Evolutionary conservation across 2,113 vertebrate genomes (phyloP).

Genomic region (Platysteira castanea): DNA sequence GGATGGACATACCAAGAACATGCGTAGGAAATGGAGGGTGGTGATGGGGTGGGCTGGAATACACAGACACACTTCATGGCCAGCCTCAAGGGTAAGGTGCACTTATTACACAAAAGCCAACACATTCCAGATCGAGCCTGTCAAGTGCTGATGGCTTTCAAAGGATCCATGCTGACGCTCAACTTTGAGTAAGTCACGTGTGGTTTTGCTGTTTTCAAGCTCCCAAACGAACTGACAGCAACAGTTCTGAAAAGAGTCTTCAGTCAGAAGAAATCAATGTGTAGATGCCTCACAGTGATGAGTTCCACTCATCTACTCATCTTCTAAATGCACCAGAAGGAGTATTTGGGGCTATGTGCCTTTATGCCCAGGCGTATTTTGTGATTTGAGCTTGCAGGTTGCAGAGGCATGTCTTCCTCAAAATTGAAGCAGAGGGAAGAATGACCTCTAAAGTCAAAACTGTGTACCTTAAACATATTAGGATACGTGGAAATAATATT

Average conservation of each 20-base stretch:
- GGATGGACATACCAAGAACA: neutral
- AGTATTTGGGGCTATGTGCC: neutral
- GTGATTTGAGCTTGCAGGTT: neutral
- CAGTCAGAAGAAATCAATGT: neutral
- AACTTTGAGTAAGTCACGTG: neutral
- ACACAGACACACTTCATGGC: neutral
- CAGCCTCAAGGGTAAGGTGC: neutral
- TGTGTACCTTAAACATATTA: neutral
- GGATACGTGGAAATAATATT: neutral
- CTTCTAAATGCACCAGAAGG: fast-evolving
- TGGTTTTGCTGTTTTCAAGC: neutral
- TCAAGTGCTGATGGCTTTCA: neutral
- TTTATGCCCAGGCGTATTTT: neutral
- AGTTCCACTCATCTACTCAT: neutral
- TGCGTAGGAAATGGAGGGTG: neutral
- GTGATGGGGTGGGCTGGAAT: neutral
- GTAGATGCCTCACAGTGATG: neutral
- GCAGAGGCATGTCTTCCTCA: neutral
- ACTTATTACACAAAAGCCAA: neutral
- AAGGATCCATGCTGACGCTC: neutral
- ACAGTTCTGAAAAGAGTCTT: neutral
- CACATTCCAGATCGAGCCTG: neutral
- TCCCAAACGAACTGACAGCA: neutral
- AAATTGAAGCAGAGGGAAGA: neutral
- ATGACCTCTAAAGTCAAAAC: neutral